A percentile compares a stretch with the other conserved stretches of the same genome.
phyloP scores from a whole-genome alignment of 2,888 invertebrate genomes.

The Leptopilina myrica region DNA sequence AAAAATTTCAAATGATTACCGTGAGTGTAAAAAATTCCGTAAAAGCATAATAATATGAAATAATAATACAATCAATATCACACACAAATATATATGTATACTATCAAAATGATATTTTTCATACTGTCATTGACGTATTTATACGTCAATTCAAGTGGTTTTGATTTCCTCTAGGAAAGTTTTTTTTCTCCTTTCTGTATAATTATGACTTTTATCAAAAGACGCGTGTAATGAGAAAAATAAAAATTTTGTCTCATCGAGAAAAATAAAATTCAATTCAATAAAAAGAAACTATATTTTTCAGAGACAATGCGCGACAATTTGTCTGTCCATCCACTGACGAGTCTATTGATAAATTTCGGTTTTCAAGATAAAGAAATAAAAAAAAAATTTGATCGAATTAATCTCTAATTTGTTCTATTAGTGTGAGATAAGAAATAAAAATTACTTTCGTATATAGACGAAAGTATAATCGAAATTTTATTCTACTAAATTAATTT shows the following conservation, averaged over 20 bases:
- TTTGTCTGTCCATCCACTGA: no score
- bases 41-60: background rate
- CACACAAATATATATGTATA: background rate
- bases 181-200: background rate
- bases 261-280: background rate
- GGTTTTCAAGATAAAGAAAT: background rate
- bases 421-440: background rate
- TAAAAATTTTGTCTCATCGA: background rate
- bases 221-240: background rate
- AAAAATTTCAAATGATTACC: background rate
- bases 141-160: background rate
- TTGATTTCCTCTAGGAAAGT: conserved; percentile 15
- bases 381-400: background rate
- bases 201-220: background rate
- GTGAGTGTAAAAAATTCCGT: background rate
- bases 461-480: background rate
- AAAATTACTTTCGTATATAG: background rate
- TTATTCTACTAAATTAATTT: background rate
- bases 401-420: no score
- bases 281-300: background rate
- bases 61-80: background rate
- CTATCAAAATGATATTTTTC: conserved; percentile 1
- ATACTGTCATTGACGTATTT: background rate
- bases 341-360: background rate
- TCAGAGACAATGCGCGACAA: no score